Percentiles rank a stretch among this genome's conserved stretches.
phyloP scores from a whole-genome alignment of 2,113 vertebrate genomes.

The Myotis davidii region DNA sequence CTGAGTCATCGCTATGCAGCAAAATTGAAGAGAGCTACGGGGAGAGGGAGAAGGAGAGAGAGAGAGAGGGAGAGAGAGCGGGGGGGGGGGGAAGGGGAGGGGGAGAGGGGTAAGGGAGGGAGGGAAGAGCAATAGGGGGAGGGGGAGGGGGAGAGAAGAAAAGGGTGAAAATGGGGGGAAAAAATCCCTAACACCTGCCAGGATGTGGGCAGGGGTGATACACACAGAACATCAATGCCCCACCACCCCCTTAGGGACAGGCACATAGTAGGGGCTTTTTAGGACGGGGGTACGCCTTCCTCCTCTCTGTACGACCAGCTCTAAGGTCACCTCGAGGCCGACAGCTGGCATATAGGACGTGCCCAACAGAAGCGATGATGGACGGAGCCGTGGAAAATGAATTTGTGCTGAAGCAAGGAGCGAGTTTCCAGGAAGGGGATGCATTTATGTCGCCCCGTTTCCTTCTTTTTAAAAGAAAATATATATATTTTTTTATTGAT shows the following conservation, averaged over 20 bases:
- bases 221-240: rapidly evolving
- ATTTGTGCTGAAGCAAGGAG: rapidly evolving
- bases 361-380: too few relatives aligned
- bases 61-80: too few relatives aligned
- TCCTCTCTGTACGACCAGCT: rapidly evolving
- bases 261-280: rapidly evolving
- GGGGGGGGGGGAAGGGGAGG: too few relatives aligned
- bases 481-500: too few relatives aligned
- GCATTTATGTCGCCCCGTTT: rapidly evolving
- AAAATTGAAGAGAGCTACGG: neutral
- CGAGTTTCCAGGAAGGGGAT: neutral
- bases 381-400: rapidly evolving
- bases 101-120: too few relatives aligned
- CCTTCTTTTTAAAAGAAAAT: too few relatives aligned
- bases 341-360: rapidly evolving
- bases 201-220: neutral
- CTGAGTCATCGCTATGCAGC: too few relatives aligned
- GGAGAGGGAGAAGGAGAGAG: too few relatives aligned
- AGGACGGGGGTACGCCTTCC: rapidly evolving
- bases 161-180: too few relatives aligned
- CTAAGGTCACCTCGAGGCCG: rapidly evolving
- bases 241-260: rapidly evolving
- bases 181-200: rapidly evolving
- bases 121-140: too few relatives aligned
- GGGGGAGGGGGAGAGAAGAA: rapidly evolving